A percentile compares a stretch with the other conserved stretches of the same genome.
phyloP scores from a whole-genome alignment of 2,113 vertebrate species.

The Muntiacus muntjak region DNA sequence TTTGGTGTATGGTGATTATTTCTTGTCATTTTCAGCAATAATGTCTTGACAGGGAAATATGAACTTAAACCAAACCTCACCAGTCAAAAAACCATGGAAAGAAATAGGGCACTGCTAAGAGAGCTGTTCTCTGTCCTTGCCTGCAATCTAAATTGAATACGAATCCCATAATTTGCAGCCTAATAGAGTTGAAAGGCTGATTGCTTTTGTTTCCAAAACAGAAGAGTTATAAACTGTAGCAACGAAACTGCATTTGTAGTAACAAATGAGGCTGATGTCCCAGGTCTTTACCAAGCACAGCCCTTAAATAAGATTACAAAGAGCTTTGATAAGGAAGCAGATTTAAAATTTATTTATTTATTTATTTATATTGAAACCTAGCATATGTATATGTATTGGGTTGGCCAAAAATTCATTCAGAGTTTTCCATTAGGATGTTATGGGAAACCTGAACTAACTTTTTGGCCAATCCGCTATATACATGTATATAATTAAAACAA shows the following conservation, averaged over 20 bases:
- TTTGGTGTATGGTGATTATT: background rate
- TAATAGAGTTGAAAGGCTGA: background rate
- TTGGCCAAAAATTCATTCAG: background rate
- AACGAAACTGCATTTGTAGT: background rate
- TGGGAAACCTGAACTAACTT: too few species aligned
- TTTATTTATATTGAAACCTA: background rate
- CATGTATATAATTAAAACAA: background rate
- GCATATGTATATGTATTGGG: background rate
- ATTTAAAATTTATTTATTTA: background rate
- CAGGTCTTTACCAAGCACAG: background rate
- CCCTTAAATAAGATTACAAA: background rate
- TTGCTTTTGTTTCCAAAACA: background rate
- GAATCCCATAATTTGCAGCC: background rate
- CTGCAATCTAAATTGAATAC: background rate
- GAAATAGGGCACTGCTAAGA: background rate
- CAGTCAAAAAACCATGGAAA: background rate
- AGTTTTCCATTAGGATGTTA: background rate
- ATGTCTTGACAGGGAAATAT: background rate
- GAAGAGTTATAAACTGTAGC: background rate
- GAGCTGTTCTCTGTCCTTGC: background rate
- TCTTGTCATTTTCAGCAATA: background rate
- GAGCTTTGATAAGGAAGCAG: background rate
- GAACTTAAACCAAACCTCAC: background rate
- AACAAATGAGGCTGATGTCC: background rate
- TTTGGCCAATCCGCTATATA: background rate